Evolutionary conservation across 2,888 invertebrate genomes (phyloP), one percentile per base, ranked within the genome.

Genomic region (Tortrix viridana): DNA sequence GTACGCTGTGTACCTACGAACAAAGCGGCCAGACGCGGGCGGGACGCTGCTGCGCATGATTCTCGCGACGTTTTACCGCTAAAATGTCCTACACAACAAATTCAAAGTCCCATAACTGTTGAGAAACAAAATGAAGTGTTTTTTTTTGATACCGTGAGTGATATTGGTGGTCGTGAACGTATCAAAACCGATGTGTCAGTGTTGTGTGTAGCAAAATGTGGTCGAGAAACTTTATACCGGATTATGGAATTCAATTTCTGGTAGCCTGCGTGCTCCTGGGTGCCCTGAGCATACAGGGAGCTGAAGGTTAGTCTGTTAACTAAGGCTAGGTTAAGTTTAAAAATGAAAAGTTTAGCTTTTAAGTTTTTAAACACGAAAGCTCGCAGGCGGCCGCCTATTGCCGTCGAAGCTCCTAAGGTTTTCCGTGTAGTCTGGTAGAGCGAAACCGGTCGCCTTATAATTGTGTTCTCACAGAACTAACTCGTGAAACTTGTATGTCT

Each of bases 141-240:
- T 79, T 80, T 91, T 91, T 75, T 88, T 92, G 87, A 89, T 91
- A 86, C 92, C 92, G 90, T 92, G 92, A 92, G 89, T 92, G 92
- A 74, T 84, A 85, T 81, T 76, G 76, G 91, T 90, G 90, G 72
- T 82, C 70, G 86, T 79, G 85, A 82, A 84, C 85, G 86, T 86
- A 85, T 88, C 88, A 86, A 89, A 91, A 90, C 90, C 90, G 92
- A 92, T 92, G 92, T 91, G 91, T 92, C 90, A 88, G 89, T 85
- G 90, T 88, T 90, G 89, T 91, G 89, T 91, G 92, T 92, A 89
- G 89, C 89, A 94, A 93, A 93, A 94, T 94, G 94, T 94, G 94
- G 94, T 94, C 94, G 92, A 94, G 93, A 90, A 93, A 94, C 93
- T 93, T 92, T 92, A 92, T 88, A 92, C 93, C 93, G 94, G 94